phyloP scores from a whole-genome alignment of 2,888 invertebrate genomes.

The Drosophila bunnanda region DNA sequence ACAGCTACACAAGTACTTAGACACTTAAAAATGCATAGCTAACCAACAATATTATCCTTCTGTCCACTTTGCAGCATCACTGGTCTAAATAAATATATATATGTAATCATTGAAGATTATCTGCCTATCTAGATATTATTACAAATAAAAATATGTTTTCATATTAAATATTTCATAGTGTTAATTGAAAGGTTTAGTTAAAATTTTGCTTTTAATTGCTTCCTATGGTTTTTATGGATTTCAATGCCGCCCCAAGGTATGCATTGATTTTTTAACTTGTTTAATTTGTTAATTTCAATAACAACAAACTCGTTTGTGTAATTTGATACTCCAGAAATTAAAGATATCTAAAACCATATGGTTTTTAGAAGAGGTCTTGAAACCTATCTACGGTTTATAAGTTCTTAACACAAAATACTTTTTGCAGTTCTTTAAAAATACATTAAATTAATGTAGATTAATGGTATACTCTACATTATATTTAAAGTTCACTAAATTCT shows the following conservation, averaged over 20 bases:
- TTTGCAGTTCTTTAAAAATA: background rate
- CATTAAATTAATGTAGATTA: background rate
- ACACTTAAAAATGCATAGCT: slow-evolving; percentile 12
- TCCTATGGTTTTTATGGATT: background rate
- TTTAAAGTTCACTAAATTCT: background rate
- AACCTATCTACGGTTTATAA: background rate
- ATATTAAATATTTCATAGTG: background rate
- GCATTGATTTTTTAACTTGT: background rate
- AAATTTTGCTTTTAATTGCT: background rate
- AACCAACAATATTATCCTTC: slow-evolving; percentile 37
- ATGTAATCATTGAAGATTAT: background rate
- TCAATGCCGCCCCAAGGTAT: background rate
- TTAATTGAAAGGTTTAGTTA: background rate
- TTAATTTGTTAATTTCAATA: background rate
- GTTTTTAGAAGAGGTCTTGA: background rate
- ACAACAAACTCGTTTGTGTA: background rate
- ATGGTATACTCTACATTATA: too few relatives aligned
- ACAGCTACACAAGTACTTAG: slow-evolving; percentile 59
- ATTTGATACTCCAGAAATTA: background rate
- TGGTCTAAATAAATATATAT: slow-evolving; percentile 30
- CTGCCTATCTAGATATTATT: too few relatives aligned
- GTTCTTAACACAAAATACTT: background rate
- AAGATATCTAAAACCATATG: background rate
- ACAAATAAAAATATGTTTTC: background rate
- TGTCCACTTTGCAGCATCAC: slow-evolving; percentile 62